Percentiles rank a stretch among this genome's conserved stretches.
These are phyloP conservation scores for Eilema depressum DNA, from an alignment of 2,888 invertebrate genomes.

Conservation along the genomic window DNA sequence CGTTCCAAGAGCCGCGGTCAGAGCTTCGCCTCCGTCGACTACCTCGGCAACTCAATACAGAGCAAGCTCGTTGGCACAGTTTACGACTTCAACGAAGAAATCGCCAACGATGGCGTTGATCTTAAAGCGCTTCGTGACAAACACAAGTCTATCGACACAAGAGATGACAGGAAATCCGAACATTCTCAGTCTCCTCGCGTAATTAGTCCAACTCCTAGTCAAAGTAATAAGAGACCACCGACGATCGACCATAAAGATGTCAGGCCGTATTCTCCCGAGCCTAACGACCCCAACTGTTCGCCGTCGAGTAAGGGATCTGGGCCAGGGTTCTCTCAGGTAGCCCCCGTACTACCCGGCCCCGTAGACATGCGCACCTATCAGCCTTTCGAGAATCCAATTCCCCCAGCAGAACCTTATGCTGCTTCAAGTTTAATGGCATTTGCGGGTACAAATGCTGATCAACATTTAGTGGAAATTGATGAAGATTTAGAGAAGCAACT, in stretches of 20 bases:
- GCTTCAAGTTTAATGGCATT: slow-evolving; percentile 90
- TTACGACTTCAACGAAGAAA: slow-evolving; percentile 95
- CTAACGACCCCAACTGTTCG: slow-evolving; percentile 56
- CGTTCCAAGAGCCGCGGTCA: slow-evolving; percentile 81
- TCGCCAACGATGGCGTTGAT: slow-evolving; percentile 91
- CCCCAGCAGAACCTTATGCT: slow-evolving; percentile 88
- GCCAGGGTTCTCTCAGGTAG: slow-evolving; percentile 85
- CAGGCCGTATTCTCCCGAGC: slow-evolving; percentile 82
- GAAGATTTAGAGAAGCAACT: slow-evolving; percentile 93
- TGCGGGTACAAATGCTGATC: slow-evolving; percentile 90
- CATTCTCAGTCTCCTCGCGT: slow-evolving; percentile 87
- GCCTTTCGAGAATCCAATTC: slow-evolving; percentile 86
- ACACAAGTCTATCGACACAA: slow-evolving; percentile 91
- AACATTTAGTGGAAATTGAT: slow-evolving; percentile 91
- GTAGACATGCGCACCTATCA: slow-evolving; percentile 96
- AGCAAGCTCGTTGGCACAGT: slow-evolving; percentile 95
- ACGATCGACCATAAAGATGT: slow-evolving; percentile 78
- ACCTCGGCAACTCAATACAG: slow-evolving; percentile 90
- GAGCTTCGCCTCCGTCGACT: slow-evolving; percentile 75
- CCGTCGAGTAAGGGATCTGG: slow-evolving; percentile 56
- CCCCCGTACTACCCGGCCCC: slow-evolving; percentile 93
- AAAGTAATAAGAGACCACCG: slow-evolving; percentile 67
- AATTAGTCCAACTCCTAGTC: slow-evolving; percentile 85
- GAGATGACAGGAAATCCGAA: slow-evolving; percentile 87
- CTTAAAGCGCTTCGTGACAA: slow-evolving; percentile 93